Evolutionary conservation across 2,113 vertebrate genomes (phyloP).

Genomic region (Coregonus clupeaformis): DNA sequence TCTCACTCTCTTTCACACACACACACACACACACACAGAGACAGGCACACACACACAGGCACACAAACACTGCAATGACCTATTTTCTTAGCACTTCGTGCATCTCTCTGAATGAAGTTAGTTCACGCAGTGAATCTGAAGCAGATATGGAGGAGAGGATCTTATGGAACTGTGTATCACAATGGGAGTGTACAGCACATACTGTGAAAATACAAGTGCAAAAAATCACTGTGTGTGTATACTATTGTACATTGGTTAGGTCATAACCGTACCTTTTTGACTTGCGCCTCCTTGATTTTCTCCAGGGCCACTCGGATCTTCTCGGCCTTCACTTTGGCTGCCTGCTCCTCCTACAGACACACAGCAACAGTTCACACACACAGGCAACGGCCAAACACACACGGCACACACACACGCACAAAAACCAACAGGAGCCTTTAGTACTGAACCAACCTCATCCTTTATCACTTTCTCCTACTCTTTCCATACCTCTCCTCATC

Average conservation of each 20-base stretch:
- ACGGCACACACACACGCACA: not conserved
- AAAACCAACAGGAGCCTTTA: not conserved
- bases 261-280: constrained; percentile 86
- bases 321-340: constrained; percentile 95
- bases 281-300: constrained; percentile 99
- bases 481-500: not conserved
- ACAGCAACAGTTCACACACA: constrained; percentile 44
- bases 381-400: not conserved
- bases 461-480: not conserved
- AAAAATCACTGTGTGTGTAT: not conserved
- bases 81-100: constrained; percentile 60
- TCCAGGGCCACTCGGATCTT: constrained; percentile 96
- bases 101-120: constrained; percentile 56
- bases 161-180: not conserved
- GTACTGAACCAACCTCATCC: constrained; percentile 18
- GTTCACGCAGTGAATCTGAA: constrained; percentile 46
- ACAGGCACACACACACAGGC: constrained; percentile 21
- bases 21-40: not conserved
- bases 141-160: not conserved
- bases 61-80: constrained; percentile 70
- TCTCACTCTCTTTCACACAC: constrained; percentile 22
- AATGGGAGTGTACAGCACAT: not conserved
- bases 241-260: no score
- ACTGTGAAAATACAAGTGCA: not conserved
- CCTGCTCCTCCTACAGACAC: constrained; percentile 90